These are phyloP conservation scores for Neolamprologus tretocephalus DNA, from an alignment of 2,113 vertebrate genomes.

Conservation along the genomic window DNA sequence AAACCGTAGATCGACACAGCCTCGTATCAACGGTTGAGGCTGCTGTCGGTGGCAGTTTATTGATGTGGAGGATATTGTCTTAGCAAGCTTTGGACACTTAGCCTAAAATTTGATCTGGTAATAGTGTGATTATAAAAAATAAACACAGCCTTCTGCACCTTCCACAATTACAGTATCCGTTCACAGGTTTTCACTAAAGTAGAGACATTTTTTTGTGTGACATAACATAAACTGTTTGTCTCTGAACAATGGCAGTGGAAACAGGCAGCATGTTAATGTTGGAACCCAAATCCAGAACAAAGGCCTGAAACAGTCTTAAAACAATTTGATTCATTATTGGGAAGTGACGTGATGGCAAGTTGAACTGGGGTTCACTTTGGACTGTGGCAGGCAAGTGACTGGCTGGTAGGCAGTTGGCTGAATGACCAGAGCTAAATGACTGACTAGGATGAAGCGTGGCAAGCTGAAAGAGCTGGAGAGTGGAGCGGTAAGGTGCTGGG, in stretches of 20 bases:
- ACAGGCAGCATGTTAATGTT: not conserved
- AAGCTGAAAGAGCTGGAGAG: not conserved
- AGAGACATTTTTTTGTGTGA: not conserved
- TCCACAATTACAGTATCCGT: fast-evolving
- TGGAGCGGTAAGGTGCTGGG: not conserved
- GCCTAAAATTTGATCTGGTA: not conserved
- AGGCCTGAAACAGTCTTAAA: not conserved
- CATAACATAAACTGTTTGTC: not conserved
- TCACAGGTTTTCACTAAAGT: not conserved
- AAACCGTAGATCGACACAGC: not conserved
- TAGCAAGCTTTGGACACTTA: not conserved
- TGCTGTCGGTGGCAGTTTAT: not conserved
- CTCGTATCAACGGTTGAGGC: fast-evolving
- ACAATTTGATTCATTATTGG: not conserved
- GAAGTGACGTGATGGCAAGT: not conserved
- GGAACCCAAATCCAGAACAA: not conserved
- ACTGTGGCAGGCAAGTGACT: not conserved
- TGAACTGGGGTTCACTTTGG: not conserved
- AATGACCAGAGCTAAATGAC: not conserved
- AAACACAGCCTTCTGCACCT: not conserved
- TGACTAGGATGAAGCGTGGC: not conserved
- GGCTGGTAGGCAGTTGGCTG: not conserved
- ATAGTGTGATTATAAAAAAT: not conserved
- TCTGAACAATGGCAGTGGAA: not conserved
- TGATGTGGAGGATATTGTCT: not conserved